These are phyloP conservation scores for Panurus biarmicus DNA, from an alignment of 2,113 vertebrate species.

Conservation along the genomic window DNA sequence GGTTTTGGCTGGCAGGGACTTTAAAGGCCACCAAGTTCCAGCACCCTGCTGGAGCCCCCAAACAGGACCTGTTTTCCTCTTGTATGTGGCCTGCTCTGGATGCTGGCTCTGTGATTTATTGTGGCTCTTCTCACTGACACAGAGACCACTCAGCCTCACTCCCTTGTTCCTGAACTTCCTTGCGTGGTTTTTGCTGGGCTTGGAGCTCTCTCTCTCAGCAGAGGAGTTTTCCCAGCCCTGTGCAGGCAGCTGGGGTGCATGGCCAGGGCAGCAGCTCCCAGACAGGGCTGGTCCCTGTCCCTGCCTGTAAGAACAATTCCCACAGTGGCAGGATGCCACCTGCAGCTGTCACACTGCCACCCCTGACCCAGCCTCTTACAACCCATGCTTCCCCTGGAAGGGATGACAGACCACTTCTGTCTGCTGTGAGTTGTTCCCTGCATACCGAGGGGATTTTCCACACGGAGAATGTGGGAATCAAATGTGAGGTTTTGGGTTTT, in stretches of 20 bases:
- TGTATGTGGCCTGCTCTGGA: background rate
- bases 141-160: accelerated
- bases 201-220: background rate
- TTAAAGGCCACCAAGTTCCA: background rate
- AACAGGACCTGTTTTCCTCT: background rate
- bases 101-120: background rate
- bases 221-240: background rate
- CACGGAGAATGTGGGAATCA: background rate
- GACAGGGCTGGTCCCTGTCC: background rate
- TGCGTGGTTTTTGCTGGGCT: background rate
- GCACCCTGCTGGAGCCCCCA: background rate
- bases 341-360: accelerated
- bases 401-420: accelerated
- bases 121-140: background rate
- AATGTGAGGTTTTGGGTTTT: accelerated
- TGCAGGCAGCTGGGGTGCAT: background rate
- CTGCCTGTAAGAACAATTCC: accelerated
- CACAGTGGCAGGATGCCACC: background rate
- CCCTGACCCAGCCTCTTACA: background rate
- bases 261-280: background rate
- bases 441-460: accelerated
- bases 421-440: background rate
- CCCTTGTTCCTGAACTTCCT: background rate
- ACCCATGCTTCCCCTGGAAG: accelerated
- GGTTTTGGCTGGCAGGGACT: background rate